These are phyloP conservation scores for Steinernema feltiae DNA, from an alignment of 1,140 invertebrate genomes.

Conservation along the genomic window DNA sequence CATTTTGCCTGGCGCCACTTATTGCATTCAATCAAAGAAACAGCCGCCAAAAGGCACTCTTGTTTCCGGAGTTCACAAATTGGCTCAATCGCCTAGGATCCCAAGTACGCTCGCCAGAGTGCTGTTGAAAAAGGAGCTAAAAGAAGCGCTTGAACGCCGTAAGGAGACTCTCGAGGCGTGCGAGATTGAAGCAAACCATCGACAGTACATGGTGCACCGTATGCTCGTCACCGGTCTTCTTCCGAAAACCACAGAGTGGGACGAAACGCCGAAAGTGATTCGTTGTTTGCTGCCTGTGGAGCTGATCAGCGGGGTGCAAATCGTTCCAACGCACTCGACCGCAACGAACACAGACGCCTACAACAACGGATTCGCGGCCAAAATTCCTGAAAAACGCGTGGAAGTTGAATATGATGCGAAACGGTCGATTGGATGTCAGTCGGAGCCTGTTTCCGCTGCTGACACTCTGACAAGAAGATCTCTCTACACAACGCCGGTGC, in stretches of 20 bases:
- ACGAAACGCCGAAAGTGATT: conserved; percentile 37
- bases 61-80: conserved; percentile 19
- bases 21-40: conserved; percentile 26
- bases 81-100: conserved; percentile 31
- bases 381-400: not conserved
- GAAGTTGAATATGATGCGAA: conserved; percentile 16
- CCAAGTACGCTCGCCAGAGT: conserved; percentile 46
- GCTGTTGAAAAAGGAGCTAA: conserved; percentile 52
- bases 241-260: conserved; percentile 33
- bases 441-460: not conserved
- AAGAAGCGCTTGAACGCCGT: conserved; percentile 41
- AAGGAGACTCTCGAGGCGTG: conserved; percentile 41
- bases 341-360: not conserved
- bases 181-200: conserved; percentile 56
- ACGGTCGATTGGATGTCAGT: conserved; percentile 37
- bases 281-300: conserved; percentile 33
- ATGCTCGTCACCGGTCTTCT: conserved; percentile 51
- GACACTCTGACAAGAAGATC: not conserved
- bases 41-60: conserved; percentile 26
- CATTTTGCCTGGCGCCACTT: conserved; percentile 50
- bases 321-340: conserved; percentile 15
- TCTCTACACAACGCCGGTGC: not conserved
- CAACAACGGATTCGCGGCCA: not conserved
- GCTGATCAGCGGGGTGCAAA: conserved; percentile 29
- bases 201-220: conserved; percentile 47